Base-by-base conservation (phyloP, 2,797 vertebrate species). In the Sebastiscus albofasciatus region DNA sequence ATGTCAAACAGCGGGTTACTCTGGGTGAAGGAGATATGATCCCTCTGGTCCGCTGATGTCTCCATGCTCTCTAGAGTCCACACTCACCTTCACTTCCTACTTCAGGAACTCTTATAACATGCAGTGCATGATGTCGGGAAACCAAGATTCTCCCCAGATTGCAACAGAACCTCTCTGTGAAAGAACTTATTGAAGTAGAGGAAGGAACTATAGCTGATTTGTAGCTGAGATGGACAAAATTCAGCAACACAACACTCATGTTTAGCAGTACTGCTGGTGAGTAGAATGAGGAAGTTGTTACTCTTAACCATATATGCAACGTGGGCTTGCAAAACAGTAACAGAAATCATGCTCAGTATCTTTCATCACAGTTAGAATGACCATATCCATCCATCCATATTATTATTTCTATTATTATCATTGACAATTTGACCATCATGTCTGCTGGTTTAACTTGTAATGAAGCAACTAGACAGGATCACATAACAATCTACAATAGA, bases 1-100 rank as follows among this genome's bases (percentile, higher is more conserved):
- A 91, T 86, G 22, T 64, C 89, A 65, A 90, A 95, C 59, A 95
- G 82, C 0, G 93, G 94, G 84, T 96, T 96, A 8, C 13, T 89
- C 8, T 89, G 84, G 8, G 83, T 88, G 75, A 82, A 83, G 0
- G 84, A 82, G 1, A 67, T 26, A 7, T 52, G 52, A 1, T 73
- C 75, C 3, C 27, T 65, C 10, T 2, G 24, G 61, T 94, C 89
- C 36, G 77, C 12, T 5, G 77, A 20, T 2, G 69, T 87, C 54
- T 94, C 89, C 92, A 95, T 93, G 46, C n/a, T 52, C 12, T 72
- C 68, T 6, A 12, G 1, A 54, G 27, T 54, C 33, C 6, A 56
- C 0, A 60, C 4, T 61, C 2, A 6, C n/a, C 64, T 26, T 16
- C 22, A 52, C 68, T 13, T 75, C 58, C 71, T 73, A 2, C 60